Conservation (phyloP, 2,113 vertebrate species). For the Felis catus region F.catus_Fca126_mat1.0 CM031412.1:174947001-174947500, state of each 20-base stretch:
- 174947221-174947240: not conserved
- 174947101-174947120: not conserved
- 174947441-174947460: not conserved
- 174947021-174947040: not conserved
- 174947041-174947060: not conserved
- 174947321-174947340: not conserved
- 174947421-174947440: not conserved
- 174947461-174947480: not conserved
- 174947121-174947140: fast-evolving
- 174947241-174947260: not conserved
- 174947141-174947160: fast-evolving
- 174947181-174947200: not conserved
- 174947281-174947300: not conserved
- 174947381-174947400: not conserved
- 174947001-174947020: not conserved
- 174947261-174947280: fast-evolving
- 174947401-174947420: not conserved
- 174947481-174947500: too few species aligned
- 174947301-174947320: not conserved
- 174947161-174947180: not conserved
- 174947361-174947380: not conserved
- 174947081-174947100: fast-evolving
- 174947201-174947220: not conserved
- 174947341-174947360: not conserved
- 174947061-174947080: not conserved